phyloP scores from a whole-genome alignment of 2,888 invertebrate species.

The Dasypolia templi region DNA sequence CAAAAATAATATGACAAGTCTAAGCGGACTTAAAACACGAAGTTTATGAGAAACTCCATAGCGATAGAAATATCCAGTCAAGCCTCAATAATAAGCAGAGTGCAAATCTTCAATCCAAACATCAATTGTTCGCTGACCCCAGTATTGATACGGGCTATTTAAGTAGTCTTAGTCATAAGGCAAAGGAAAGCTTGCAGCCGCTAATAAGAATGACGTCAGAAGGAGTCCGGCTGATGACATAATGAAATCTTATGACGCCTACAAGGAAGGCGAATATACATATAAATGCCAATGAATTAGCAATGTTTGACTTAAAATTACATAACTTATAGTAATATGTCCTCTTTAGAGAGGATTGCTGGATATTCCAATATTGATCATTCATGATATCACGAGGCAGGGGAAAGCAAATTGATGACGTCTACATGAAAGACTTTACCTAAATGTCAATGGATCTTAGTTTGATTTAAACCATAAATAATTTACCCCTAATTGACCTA shows the following conservation, averaged over 20 bases:
- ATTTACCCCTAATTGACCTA: background rate
- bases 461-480: background rate
- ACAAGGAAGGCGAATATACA: conserved; percentile 32
- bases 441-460: background rate
- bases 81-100: background rate
- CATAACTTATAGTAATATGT: conserved; percentile 12
- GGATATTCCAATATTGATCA: background rate
- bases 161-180: conserved; percentile 33
- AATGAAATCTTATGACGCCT: conserved; percentile 32
- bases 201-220: conserved; percentile 42
- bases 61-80: background rate
- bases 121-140: conserved; percentile 23
- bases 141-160: conserved; percentile 37
- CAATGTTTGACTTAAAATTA: background rate
- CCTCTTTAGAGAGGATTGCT: background rate
- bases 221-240: conserved; percentile 37
- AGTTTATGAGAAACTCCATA: background rate
- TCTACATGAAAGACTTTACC: background rate
- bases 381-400: conserved; percentile 5
- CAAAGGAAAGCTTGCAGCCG: conserved; percentile 46
- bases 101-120: conserved; percentile 21
- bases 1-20: background rate
- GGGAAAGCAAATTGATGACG: background rate
- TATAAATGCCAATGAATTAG: conserved; percentile 20
- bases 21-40: background rate